A percentile compares a stretch with the other conserved stretches of the same genome.
These are phyloP conservation scores for Chloroclysta siterata DNA, from an alignment of 2,888 invertebrate species.

Conservation along the genomic window DNA sequence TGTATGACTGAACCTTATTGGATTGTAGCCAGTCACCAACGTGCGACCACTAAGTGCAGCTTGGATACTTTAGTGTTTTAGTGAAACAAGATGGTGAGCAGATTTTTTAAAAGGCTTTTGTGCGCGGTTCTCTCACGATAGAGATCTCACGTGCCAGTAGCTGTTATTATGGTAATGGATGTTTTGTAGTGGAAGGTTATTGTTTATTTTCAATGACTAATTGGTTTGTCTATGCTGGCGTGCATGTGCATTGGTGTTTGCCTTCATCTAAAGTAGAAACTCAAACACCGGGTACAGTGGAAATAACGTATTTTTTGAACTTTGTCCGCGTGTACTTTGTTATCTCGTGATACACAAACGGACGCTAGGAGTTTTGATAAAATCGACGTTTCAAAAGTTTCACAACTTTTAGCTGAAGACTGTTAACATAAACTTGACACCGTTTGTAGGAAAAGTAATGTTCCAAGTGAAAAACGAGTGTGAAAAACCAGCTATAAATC, in stretches of 20 bases:
- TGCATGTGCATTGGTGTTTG: slow-evolving; percentile 16
- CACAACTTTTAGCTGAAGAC: too few species aligned
- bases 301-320: background rate
- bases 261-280: slow-evolving; percentile 4
- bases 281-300: slow-evolving; percentile 9
- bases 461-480: too few species aligned
- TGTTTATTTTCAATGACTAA: slow-evolving; percentile 22
- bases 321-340: too few species aligned
- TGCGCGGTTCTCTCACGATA: slow-evolving; percentile 17
- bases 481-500: too few species aligned
- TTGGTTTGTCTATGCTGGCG: slow-evolving; percentile 13
- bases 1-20: slow-evolving; percentile 45
- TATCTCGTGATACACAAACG: too few species aligned
- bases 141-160: slow-evolving; percentile 13
- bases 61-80: slow-evolving; percentile 9
- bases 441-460: too few species aligned
- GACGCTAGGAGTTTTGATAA: too few species aligned
- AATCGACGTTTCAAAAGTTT: too few species aligned
- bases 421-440: too few species aligned
- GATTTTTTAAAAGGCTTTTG: slow-evolving; percentile 25
- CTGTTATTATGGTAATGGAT: slow-evolving; percentile 15
- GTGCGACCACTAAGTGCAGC: slow-evolving; percentile 8
- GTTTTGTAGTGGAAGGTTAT: slow-evolving; percentile 9
- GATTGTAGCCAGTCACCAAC: slow-evolving; percentile 11
- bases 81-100: slow-evolving; percentile 39